Evolutionary conservation across 2,888 invertebrate genomes (phyloP).

Genomic region (Cephus runcator): DNA sequence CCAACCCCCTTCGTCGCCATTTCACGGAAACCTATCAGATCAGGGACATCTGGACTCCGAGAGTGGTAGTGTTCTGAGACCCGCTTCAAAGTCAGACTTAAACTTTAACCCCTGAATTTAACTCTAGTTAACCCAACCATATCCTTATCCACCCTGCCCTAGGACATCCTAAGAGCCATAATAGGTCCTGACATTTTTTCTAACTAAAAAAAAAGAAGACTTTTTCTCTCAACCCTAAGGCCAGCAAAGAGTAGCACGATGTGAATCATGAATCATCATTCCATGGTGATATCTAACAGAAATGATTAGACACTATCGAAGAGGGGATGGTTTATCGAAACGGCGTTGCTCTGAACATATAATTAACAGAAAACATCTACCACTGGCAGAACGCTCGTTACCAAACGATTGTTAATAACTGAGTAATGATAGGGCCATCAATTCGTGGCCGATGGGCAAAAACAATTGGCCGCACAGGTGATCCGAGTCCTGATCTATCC

Average conservation of each 20-base stretch:
- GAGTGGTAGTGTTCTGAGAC: not conserved
- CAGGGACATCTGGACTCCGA: constrained; percentile 47
- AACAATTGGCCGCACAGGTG: not conserved
- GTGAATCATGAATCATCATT: not conserved
- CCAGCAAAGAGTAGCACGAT: not conserved
- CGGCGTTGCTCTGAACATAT: not conserved
- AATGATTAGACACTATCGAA: not conserved
- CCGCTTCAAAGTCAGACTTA: not conserved
- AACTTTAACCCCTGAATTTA: not conserved
- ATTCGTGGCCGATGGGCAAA: constrained; percentile 1
- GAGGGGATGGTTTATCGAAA: not conserved
- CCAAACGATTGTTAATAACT: constrained; percentile 1
- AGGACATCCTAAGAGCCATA: not conserved
- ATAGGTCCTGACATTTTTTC: not conserved
- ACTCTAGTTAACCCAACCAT: not conserved
- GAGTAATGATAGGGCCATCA: not conserved
- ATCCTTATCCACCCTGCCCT: not conserved
- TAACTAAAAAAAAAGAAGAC: not conserved
- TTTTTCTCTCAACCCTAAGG: not conserved
- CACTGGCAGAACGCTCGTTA: not conserved
- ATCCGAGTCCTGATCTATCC: not conserved
- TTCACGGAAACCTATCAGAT: constrained; percentile 58
- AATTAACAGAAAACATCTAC: not conserved
- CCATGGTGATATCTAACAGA: not conserved
- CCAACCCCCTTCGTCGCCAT: constrained; percentile 12